A percentile compares a stretch with the other conserved stretches of the same genome.
Evolutionary conservation across 2,888 invertebrate genomes (phyloP).

Genomic region (Orthosia gracilis): DNA sequence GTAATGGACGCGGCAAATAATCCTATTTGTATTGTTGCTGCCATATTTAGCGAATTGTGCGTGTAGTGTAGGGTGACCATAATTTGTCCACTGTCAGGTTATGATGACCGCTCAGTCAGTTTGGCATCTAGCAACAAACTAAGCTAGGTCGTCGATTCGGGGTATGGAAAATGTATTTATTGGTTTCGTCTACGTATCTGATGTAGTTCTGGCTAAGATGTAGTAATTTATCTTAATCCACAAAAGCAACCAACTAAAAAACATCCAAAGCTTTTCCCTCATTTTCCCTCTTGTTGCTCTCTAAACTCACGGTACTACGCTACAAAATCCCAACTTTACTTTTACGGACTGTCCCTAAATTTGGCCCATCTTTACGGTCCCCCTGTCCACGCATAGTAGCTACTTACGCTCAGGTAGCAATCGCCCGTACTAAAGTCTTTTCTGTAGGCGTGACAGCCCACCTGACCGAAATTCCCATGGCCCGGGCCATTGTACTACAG

Average conservation of each 20-base stretch:
- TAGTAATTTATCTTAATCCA: not conserved
- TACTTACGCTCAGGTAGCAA: slow-evolving; percentile 72
- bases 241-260: not conserved
- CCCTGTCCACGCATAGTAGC: slow-evolving; percentile 5
- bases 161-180: too few species aligned
- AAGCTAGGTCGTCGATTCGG: too few species aligned
- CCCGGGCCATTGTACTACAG: slow-evolving; percentile 31
- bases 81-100: not conserved
- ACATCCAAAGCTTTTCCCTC: not conserved
- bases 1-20: slow-evolving; percentile 88
- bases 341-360: slow-evolving; percentile 24
- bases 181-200: too few species aligned
- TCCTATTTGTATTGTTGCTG: slow-evolving; percentile 84
- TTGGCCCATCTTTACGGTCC: slow-evolving; percentile 28
- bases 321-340: not conserved
- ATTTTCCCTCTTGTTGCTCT: too few species aligned
- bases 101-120: too few species aligned
- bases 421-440: slow-evolving; percentile 53
- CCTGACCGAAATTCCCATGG: slow-evolving; percentile 79
- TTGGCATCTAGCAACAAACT: too few species aligned
- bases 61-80: slow-evolving; percentile 72
- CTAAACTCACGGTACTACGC: too few species aligned
- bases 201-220: too few species aligned
- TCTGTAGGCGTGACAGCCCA: slow-evolving; percentile 82
- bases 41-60: slow-evolving; percentile 69